These are phyloP conservation scores for Himalopsyche tibetana DNA, from an alignment of 2,888 invertebrate genomes.

Conservation along the genomic window DNA sequence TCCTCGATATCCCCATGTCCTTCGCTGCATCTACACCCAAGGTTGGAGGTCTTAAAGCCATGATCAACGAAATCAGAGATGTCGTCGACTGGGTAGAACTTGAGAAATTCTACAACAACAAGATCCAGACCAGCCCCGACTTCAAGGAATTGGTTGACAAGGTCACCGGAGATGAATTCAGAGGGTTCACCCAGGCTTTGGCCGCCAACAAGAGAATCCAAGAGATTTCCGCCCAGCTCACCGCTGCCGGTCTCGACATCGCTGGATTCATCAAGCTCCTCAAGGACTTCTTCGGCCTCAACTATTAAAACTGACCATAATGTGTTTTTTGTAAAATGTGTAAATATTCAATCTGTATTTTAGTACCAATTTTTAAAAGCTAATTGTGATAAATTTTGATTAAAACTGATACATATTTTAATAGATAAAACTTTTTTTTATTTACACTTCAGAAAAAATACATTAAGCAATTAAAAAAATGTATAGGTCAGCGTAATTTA, in stretches of 20 bases:
- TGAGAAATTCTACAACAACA: slow-evolving; percentile 45
- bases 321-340: too few relatives aligned
- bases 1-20: slow-evolving; percentile 50
- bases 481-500: too few relatives aligned
- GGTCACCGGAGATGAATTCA: slow-evolving; percentile 53
- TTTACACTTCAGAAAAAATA: too few relatives aligned
- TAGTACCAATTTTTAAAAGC: background rate
- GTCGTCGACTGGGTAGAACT: slow-evolving; percentile 51
- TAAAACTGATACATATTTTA: too few relatives aligned
- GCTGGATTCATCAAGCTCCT: slow-evolving; percentile 47
- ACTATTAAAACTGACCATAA: slow-evolving; percentile 4
- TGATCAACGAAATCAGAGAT: slow-evolving; percentile 53
- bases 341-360: too few relatives aligned
- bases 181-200: slow-evolving; percentile 47
- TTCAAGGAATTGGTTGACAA: slow-evolving; percentile 46
- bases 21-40: background rate
- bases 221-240: slow-evolving; percentile 52
- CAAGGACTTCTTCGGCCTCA: slow-evolving; percentile 48
- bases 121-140: slow-evolving; percentile 54
- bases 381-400: too few relatives aligned
- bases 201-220: slow-evolving; percentile 52
- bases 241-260: slow-evolving; percentile 53
- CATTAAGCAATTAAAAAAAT: too few relatives aligned
- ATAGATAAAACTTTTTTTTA: too few relatives aligned
- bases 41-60: slow-evolving; percentile 47